Percentiles rank a stretch among this genome's conserved stretches.
These are phyloP conservation scores for Theocolax elegans DNA, from an alignment of 1,140 invertebrate genomes.

Conservation along the genomic window DNA sequence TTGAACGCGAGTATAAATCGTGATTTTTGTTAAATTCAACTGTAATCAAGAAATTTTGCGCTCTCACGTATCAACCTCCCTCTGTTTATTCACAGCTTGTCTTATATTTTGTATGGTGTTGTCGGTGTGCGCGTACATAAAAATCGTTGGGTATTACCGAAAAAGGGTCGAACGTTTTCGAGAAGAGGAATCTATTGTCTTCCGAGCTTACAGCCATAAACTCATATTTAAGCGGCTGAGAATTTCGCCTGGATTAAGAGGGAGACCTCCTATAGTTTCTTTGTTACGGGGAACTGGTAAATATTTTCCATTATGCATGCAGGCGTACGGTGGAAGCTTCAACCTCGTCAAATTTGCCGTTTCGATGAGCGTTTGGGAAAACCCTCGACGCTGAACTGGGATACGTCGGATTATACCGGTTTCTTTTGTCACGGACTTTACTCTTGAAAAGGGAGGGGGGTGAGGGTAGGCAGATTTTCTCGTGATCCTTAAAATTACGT, in stretches of 20 bases:
- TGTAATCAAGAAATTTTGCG: too few relatives aligned
- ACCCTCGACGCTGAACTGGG: not conserved
- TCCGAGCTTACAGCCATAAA: too few relatives aligned
- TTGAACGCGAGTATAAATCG: too few relatives aligned
- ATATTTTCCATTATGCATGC: slow-evolving; percentile 29
- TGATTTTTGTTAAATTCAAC: too few relatives aligned
- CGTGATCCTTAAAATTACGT: slow-evolving; percentile 6
- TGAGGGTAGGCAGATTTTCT: not conserved
- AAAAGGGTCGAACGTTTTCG: too few relatives aligned
- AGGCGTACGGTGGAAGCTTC: too few relatives aligned
- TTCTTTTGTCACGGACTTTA: slow-evolving; percentile 13
- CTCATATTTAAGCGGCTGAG: slow-evolving; percentile 44
- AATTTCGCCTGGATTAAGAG: slow-evolving; percentile 52
- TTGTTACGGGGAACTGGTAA: slow-evolving; percentile 11
- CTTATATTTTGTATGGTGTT: too few relatives aligned
- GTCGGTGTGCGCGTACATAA: too few relatives aligned
- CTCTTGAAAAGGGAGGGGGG: not conserved
- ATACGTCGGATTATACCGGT: not conserved
- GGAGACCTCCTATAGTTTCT: slow-evolving; percentile 26
- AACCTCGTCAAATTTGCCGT: slow-evolving; percentile 22
- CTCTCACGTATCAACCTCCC: too few relatives aligned
- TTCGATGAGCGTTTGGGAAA: slow-evolving; percentile 8
- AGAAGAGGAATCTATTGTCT: too few relatives aligned
- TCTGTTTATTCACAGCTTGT: too few relatives aligned
- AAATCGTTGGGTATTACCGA: too few relatives aligned